These are phyloP conservation scores for Oscheius sp. DNA, from an alignment of 2,888 invertebrate species.

Conservation along the genomic window DNA sequence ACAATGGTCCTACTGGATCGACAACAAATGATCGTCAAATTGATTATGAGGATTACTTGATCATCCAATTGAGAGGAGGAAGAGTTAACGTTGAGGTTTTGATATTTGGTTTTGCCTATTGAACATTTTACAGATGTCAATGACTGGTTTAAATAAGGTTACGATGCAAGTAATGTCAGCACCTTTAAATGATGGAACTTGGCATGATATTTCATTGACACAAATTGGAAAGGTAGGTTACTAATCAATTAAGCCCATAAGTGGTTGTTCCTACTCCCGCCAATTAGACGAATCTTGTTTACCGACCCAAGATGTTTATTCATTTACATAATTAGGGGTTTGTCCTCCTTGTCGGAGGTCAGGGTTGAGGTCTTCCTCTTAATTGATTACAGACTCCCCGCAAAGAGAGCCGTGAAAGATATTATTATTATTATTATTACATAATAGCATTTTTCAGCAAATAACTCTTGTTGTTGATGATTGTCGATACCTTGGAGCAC, in stretches of 20 bases:
- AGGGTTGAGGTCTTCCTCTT: no score
- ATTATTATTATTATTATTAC: no score
- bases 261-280: no score
- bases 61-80: constrained; percentile 89
- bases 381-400: no score
- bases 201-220: constrained; percentile 95
- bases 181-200: constrained; percentile 84
- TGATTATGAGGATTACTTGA: constrained; percentile 83
- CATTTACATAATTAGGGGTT: constrained; percentile 26
- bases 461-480: constrained; percentile 63
- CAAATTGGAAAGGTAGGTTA: constrained; percentile 83
- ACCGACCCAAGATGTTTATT: constrained; percentile 24
- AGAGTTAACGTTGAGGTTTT: constrained; percentile 79
- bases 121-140: constrained; percentile 34
- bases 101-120: constrained; percentile 33
- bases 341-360: no score
- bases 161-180: constrained; percentile 71
- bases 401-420: no score
- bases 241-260: no score
- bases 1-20: constrained; percentile 85
- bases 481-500: constrained; percentile 53
- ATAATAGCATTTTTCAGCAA: constrained; percentile 30
- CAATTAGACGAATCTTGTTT: no score
- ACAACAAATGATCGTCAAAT: constrained; percentile 44
- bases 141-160: constrained; percentile 53